A percentile compares a stretch with the other conserved stretches of the same genome.
Conservation (phyloP, 2,888 invertebrate species). For the Scrobipalpa atriplicella region DNA sequence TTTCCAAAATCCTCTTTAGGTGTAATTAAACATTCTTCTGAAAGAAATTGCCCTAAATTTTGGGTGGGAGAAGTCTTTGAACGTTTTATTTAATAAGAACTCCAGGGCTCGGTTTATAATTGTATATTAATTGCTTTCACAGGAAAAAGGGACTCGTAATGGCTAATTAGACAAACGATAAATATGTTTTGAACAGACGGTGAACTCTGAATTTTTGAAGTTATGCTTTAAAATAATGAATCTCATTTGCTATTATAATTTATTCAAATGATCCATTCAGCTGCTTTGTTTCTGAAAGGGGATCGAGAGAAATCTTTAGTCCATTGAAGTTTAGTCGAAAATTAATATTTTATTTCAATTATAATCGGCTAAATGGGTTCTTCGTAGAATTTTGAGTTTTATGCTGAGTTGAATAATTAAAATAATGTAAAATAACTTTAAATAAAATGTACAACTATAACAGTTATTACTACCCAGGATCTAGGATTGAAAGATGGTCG, state of each 20-base stretch:
- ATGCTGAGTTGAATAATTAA: background rate
- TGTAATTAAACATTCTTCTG: slow-evolving; percentile 26
- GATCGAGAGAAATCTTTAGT: slow-evolving; percentile 15
- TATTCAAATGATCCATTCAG: slow-evolving; percentile 24
- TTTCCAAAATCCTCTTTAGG: slow-evolving; percentile 12
- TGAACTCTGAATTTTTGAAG: slow-evolving; percentile 39
- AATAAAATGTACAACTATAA: background rate
- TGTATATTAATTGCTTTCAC: slow-evolving; percentile 74
- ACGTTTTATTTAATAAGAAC: slow-evolving; percentile 75
- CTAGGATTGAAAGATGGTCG: too few relatives aligned
- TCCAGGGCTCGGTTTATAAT: slow-evolving; percentile 74
- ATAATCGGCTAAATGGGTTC: background rate
- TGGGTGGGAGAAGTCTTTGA: slow-evolving; percentile 59
- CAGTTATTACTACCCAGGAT: too few relatives aligned
- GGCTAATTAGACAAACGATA: slow-evolving; percentile 69
- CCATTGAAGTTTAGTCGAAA: slow-evolving; percentile 3
- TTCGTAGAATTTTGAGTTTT: background rate
- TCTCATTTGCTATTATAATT: slow-evolving; percentile 23
- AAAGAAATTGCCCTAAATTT: slow-evolving; percentile 60
- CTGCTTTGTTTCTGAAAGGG: slow-evolving; percentile 1
- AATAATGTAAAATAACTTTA: too few relatives aligned
- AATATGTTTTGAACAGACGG: slow-evolving; percentile 59
- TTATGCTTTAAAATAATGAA: slow-evolving; percentile 26
- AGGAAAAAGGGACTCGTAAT: slow-evolving; percentile 65
- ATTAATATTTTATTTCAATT: slow-evolving; percentile 12